phyloP scores from a whole-genome alignment of 2,797 vertebrate species.

The Gobio occitaniae region DNA sequence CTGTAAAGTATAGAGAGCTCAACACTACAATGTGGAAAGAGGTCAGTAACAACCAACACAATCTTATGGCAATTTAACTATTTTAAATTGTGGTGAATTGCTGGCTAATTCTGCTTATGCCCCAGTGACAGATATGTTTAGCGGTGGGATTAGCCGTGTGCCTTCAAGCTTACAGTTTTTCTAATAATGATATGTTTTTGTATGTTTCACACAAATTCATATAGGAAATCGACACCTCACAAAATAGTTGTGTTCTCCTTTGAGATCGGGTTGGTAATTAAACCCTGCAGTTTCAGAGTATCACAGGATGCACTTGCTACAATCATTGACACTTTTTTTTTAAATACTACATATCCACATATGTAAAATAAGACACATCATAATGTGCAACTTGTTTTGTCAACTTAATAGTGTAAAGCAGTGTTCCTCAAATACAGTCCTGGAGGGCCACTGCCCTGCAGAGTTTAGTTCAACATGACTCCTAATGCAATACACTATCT shows the following conservation, averaged over 20 bases:
- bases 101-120: no score
- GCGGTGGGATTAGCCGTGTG: background rate
- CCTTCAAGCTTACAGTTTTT: background rate
- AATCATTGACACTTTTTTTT: background rate
- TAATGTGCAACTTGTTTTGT: background rate
- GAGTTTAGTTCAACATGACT: no score
- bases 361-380: background rate
- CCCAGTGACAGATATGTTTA: background rate
- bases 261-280: background rate
- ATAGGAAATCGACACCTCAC: background rate
- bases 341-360: background rate
- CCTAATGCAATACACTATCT: no score
- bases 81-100: background rate
- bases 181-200: background rate
- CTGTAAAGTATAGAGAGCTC: conserved; percentile 65
- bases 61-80: background rate
- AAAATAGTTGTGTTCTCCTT: background rate
- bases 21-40: conserved; percentile 56
- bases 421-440: no score
- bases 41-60: conserved; percentile 65
- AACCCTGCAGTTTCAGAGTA: background rate
- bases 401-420: background rate
- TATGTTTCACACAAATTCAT: background rate
- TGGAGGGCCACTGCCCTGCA: no score
- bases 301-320: background rate